Evolutionary conservation across 1,140 invertebrate species (phyloP).

Genomic region (Oedothorax gibbosus): DNA sequence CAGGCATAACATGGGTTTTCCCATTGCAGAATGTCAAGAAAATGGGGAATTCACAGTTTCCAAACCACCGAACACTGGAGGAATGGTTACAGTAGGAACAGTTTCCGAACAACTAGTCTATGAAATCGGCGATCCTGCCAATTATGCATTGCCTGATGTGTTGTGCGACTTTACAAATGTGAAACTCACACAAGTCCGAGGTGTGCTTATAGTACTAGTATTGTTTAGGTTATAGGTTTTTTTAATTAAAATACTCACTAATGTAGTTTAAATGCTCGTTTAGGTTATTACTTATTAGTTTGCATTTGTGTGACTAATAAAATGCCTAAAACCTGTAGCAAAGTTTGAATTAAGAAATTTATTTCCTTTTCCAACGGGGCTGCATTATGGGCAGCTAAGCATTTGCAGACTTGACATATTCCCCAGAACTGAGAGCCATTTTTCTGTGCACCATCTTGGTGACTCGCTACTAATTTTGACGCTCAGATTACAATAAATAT

Average conservation of each 20-base stretch:
- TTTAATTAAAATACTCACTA: neutral
- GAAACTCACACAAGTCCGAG: conserved; percentile 66
- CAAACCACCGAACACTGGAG: conserved; percentile 72
- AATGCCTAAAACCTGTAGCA: too few species aligned
- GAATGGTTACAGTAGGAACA: conserved; percentile 69
- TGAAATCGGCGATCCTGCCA: conserved; percentile 71
- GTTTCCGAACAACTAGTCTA: conserved; percentile 72
- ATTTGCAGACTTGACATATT: too few species aligned
- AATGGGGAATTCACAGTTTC: conserved; percentile 70
- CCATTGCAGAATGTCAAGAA: conserved; percentile 70
- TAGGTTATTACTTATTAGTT: too few species aligned
- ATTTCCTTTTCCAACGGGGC: too few species aligned
- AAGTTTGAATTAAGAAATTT: too few species aligned
- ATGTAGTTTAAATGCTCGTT: neutral
- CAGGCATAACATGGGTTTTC: conserved; percentile 71
- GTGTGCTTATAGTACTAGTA: conserved; percentile 60
- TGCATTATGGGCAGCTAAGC: too few species aligned
- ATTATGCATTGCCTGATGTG: conserved; percentile 72
- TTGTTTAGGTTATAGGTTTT: neutral
- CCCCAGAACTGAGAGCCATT: too few species aligned
- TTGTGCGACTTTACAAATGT: conserved; percentile 72
- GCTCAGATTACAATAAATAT: too few species aligned
- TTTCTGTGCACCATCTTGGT: too few species aligned
- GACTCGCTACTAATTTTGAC: too few species aligned
- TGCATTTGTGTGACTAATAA: too few species aligned